Evolutionary conservation across 2,888 invertebrate species (phyloP).

Genomic region (Cyaniris semiargus): DNA sequence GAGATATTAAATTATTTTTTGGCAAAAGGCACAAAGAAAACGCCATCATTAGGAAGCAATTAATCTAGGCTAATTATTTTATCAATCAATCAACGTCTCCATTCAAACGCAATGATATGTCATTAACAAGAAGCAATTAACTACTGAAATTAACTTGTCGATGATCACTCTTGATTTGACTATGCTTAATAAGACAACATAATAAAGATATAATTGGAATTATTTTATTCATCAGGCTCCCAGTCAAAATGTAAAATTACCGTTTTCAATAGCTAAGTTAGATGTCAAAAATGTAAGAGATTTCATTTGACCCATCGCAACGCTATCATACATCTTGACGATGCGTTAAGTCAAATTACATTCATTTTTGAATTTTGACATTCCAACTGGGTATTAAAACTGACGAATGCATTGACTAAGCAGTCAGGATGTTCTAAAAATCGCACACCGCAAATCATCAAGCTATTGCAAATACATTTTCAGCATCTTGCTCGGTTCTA

Average conservation of each 20-base stretch:
- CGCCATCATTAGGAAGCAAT: neutral
- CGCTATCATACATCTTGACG: no score
- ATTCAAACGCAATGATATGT: constrained; percentile 7
- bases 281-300: no score
- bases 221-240: no score
- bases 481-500: constrained; percentile 35
- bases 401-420: no score
- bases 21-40: neutral
- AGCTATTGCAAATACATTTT: constrained; percentile 34
- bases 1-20: neutral
- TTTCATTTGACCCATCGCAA: no score
- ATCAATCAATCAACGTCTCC: neutral
- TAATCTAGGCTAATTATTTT: neutral
- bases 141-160: neutral
- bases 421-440: neutral
- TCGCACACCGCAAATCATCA: neutral
- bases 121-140: constrained; percentile 11
- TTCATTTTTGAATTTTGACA: no score
- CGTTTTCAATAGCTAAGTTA: no score
- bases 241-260: no score
- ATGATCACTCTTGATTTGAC: neutral
- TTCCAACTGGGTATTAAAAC: no score
- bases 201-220: neutral
- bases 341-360: no score
- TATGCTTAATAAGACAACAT: neutral